These are phyloP conservation scores for Sesia bembeciformis DNA, from an alignment of 2,888 invertebrate species.

Conservation along the genomic window DNA sequence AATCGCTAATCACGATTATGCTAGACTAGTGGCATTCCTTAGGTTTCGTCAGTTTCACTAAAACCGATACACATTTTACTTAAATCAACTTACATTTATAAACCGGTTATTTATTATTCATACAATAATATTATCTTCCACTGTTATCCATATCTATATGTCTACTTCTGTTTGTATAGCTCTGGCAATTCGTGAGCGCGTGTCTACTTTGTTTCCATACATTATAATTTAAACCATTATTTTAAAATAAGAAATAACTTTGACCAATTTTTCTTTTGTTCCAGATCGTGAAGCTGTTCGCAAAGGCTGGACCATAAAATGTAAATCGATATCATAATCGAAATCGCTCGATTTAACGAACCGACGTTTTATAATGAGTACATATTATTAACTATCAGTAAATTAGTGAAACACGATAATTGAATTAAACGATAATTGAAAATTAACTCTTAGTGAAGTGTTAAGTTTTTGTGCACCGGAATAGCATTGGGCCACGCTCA, in stretches of 20 bases:
- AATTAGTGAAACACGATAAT: constrained; percentile 10
- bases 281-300: not conserved
- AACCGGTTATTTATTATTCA: no score
- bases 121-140: no score
- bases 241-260: no score
- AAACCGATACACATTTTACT: no score
- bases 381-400: constrained; percentile 4
- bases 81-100: no score
- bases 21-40: not conserved
- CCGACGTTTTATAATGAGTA: constrained; percentile 3
- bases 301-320: constrained; percentile 11
- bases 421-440: constrained; percentile 2
- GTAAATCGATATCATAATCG: constrained; percentile 12
- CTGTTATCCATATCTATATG: no score
- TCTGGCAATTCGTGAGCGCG: no score
- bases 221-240: no score
- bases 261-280: not conserved
- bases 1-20: constrained; percentile 4
- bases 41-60: no score
- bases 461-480: constrained; percentile 19
- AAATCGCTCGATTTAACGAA: constrained; percentile 8
- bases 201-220: no score
- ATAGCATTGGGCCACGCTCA: constrained; percentile 27
- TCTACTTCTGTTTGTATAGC: no score
- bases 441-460: constrained; percentile 34